A percentile compares a stretch with the other conserved stretches of the same genome.
phyloP scores from a whole-genome alignment of 2,113 vertebrate species.

The Heterocephalus glaber region DNA sequence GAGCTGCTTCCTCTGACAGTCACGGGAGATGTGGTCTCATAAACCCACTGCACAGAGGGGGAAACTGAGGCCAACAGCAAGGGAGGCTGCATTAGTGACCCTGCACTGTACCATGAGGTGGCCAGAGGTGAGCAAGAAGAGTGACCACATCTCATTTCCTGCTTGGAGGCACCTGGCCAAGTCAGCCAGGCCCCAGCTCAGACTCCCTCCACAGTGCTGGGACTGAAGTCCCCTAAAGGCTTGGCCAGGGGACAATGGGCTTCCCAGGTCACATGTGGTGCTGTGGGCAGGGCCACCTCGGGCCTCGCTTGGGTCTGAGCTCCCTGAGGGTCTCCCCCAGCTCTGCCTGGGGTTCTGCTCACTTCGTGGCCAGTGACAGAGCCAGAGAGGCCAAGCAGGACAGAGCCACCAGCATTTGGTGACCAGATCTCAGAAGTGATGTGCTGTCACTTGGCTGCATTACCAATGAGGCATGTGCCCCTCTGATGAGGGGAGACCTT shows the following conservation, averaged over 20 bases:
- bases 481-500: background rate
- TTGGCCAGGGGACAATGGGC: fast-evolving
- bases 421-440: background rate
- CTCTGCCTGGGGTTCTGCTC: background rate
- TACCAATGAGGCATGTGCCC: background rate
- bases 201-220: background rate
- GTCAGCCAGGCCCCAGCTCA: background rate
- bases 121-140: background rate
- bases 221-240: background rate
- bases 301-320: background rate
- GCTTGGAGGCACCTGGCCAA: background rate
- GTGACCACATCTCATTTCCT: background rate
- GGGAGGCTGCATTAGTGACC: background rate
- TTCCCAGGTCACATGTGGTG: background rate
- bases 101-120: background rate
- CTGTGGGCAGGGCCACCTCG: background rate
- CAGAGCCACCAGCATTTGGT: background rate
- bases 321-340: background rate
- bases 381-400: too few species aligned
- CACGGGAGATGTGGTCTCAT: background rate
- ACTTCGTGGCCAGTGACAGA: background rate
- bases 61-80: background rate
- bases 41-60: background rate
- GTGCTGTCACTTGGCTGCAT: too few species aligned
- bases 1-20: too few species aligned